Evolutionary conservation across 2,888 invertebrate genomes (phyloP).

Genomic region (Rugalucina vietnamica): DNA sequence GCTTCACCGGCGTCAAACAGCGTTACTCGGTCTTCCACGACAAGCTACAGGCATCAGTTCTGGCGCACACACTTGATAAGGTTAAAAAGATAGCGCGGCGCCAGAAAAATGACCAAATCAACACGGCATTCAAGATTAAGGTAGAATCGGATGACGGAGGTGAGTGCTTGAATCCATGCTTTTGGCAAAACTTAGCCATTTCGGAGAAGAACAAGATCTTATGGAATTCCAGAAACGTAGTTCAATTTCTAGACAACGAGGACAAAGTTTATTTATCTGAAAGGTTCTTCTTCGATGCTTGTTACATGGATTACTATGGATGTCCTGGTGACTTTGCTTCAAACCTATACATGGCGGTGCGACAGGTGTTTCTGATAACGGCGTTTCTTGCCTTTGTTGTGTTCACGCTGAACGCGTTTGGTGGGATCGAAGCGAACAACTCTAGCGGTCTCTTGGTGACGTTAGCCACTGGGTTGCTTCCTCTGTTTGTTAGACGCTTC

Average conservation of each 20-base stretch:
- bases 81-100: background rate
- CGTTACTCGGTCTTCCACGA: slow-evolving; percentile 9
- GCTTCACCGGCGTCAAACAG: background rate
- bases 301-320: slow-evolving; percentile 23
- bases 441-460: background rate
- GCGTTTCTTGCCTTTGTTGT: background rate
- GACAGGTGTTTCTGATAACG: background rate
- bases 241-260: slow-evolving; percentile 14
- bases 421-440: background rate
- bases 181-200: background rate
- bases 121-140: background rate
- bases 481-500: background rate
- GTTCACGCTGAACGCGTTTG: background rate
- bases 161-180: background rate
- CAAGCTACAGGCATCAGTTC: background rate
- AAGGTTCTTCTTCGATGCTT: slow-evolving; percentile 17
- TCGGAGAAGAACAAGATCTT: background rate
- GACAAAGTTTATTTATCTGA: slow-evolving; percentile 19
- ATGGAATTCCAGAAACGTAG: background rate
- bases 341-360: background rate
- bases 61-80: background rate
- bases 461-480: background rate
- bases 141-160: background rate
- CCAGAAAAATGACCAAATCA: background rate
- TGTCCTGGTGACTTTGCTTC: slow-evolving; percentile 21